Base-by-base conservation (phyloP, 30 jellyfish, hydroid and myxozoan species). In the Cassiopea xamachana region DNA sequence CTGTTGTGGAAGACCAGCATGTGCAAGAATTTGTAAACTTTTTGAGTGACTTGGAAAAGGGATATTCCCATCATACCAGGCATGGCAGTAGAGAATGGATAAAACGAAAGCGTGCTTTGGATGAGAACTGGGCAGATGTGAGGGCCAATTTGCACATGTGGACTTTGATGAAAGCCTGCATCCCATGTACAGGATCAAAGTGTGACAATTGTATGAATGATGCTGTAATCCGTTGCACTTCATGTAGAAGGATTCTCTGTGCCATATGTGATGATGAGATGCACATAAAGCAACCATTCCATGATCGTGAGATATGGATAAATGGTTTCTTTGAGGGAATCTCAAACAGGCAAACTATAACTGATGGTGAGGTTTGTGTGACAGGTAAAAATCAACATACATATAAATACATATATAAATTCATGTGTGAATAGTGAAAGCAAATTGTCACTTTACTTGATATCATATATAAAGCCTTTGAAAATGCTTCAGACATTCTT, bases 261-360 rank as follows among this genome's bases (percentile, higher is more conserved):
- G 16, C 1, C 46, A 69, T 43, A 6, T 81, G 89, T 61, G 89
- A 60, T 55, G 46, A 43, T 27, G 48, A 13, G 7, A 69, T 60
- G 46, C 89, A 81, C 78, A 59, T 15, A 14, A 43, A 19, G 1
- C 45, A 60, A 7, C 67, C 13, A 5, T 81, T 81, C 49, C 89
- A 81, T 81, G 89, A 59, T 67, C 58, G 89, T n/a, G 69, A 81
- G 27, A 60, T 45, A 5, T 81, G 89, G 89, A 43, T 6, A 4
- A 81, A 81, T 81, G 89, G 89, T 46, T 81, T 17, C 61, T 81
- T 48, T 67, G 48, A 81, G 27, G 69, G 80, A 62, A 64, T 81
- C 18, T 13, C 69, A 49, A 81, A 81, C 80, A 60, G 27, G 19
- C 67, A 60, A 5, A 59, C 89, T 0, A 27, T 64, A 14, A 68